Evolutionary conservation across 2,113 vertebrate genomes (phyloP), one percentile per base, ranked within the genome.

Genomic region (Triplophysa rosa): DNA sequence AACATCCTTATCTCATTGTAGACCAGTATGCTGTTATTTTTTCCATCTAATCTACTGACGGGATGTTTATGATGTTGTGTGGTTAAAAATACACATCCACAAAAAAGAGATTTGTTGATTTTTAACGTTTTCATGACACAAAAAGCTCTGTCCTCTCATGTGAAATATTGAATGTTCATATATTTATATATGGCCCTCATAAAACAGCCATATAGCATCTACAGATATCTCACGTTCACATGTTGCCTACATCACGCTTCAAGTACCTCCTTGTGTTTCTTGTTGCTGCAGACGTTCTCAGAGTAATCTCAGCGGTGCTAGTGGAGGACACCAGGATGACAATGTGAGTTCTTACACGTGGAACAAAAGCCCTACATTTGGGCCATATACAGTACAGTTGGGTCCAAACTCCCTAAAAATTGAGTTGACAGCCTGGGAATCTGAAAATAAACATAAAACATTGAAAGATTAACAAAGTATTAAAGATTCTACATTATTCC

Each of bases 251-350:
- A 37, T 37, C 13, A 58, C 8, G n/a, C 19, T 58, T 58, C 24
- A 33, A 54, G 21, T 8, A 52, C 12, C 16, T 12, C 40, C 16
- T 78, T 65, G 63, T 62, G 45, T 65, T 52, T 86, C 19, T 85
- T 71, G 65, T 64, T 33, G 5, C 87, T 49, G 0, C 91, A 99
- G 98, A 81, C 94, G 93, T 88, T 93, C 95, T 0, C 94, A 94
- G 85, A 96, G 95, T 87, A 96, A 94, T 89, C 87, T 95, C 81
- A 96, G 95, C 0, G 95, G 93, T 84, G 93, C 94, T 49, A 96
- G 94, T 0, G 92, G 93, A 85, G 93, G 94, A 83, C 91, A 95
- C 87, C 91, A 95, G 78, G 91, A 96, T 58, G 92, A 96, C 82
- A 92, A 93, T 9, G 96, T 97, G 86, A 95, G 95, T 77, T 14